A percentile compares a stretch with the other conserved stretches of the same genome.
Evolutionary conservation across 2,888 invertebrate species (phyloP).

Genomic region (Leptinotarsa tumamoca): DNA sequence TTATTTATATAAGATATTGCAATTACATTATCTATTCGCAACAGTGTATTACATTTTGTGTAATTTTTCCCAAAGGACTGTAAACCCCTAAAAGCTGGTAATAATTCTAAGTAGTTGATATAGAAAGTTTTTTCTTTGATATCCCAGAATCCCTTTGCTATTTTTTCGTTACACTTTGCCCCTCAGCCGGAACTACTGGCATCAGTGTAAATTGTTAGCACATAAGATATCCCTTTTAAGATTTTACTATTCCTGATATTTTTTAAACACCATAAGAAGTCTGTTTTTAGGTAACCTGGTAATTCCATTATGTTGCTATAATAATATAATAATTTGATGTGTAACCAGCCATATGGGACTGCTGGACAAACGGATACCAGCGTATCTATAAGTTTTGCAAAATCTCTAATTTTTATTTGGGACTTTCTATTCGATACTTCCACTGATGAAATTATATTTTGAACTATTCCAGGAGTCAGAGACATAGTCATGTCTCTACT

Average conservation of each 20-base stretch:
- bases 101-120: conserved; percentile 30
- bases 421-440: neutral
- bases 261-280: conserved; percentile 30
- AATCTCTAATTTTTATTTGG: neutral
- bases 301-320: conserved; percentile 18
- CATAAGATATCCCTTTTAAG: neutral
- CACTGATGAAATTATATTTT: neutral
- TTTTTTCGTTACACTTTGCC: neutral
- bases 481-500: neutral
- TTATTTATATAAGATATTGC: too few species aligned
- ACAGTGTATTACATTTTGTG: too few species aligned
- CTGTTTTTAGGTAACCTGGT: neutral
- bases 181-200: conserved; percentile 9
- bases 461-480: neutral
- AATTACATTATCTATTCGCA: too few species aligned
- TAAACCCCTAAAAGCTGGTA: conserved; percentile 25
- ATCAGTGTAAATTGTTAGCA: conserved; percentile 10
- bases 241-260: conserved; percentile 1
- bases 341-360: conserved; percentile 27
- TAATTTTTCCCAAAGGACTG: conserved; percentile 18
- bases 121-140: neutral
- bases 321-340: conserved; percentile 23
- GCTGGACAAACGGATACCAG: conserved; percentile 31
- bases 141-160: conserved; percentile 3
- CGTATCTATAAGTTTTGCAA: neutral